These are phyloP conservation scores for Gallinago solitaria DNA, from an alignment of 2,797 vertebrate species.

Conservation along the genomic window DNA sequence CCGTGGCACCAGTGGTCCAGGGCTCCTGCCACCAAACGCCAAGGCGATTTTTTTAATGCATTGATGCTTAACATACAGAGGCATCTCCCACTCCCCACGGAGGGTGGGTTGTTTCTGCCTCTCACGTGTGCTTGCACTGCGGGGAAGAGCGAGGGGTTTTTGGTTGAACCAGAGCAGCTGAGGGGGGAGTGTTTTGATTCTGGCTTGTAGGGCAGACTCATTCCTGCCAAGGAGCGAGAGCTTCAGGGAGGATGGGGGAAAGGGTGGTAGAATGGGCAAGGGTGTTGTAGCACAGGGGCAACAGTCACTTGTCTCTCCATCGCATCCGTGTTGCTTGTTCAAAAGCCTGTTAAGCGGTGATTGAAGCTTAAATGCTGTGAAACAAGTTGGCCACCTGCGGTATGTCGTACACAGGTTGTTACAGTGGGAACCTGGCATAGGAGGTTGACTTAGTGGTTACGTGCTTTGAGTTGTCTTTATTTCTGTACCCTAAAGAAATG, in stretches of 20 bases:
- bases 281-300: not conserved
- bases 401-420: not conserved
- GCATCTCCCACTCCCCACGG: not conserved
- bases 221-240: not conserved
- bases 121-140: fast-evolving
- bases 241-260: not conserved
- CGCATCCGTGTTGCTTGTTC: not conserved
- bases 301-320: not conserved
- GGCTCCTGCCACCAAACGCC: not conserved
- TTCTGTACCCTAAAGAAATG: not conserved
- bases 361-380: conserved; percentile 23
- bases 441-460: not conserved
- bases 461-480: not conserved
- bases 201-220: not conserved
- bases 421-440: not conserved
- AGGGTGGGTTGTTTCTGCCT: not conserved
- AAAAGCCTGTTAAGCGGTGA: not conserved
- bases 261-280: not conserved
- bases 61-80: not conserved
- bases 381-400: not conserved
- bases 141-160: not conserved
- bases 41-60: not conserved
- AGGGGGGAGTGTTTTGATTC: not conserved
- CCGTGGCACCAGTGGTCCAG: not conserved
- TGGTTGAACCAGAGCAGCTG: not conserved